These are phyloP conservation scores for Uloborus diversus DNA, from an alignment of 1,140 invertebrate species.

Conservation along the genomic window DNA sequence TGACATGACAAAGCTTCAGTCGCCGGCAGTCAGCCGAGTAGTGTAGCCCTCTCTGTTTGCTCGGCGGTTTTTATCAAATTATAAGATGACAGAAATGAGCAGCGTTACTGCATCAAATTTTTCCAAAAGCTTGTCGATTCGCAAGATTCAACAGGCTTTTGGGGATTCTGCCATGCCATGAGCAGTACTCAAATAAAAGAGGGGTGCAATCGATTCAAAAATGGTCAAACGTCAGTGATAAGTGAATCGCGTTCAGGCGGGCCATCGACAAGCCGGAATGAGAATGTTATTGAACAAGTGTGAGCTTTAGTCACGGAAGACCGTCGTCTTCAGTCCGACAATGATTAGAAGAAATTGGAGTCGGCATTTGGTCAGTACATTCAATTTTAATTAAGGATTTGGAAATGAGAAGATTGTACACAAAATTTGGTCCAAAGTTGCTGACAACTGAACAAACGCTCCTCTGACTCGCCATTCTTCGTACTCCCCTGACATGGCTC, in stretches of 20 bases:
- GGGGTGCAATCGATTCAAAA: slow-evolving; percentile 60
- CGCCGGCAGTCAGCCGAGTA: neutral
- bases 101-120: slow-evolving; percentile 59
- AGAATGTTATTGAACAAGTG: slow-evolving; percentile 56
- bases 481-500: no score
- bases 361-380: slow-evolving; percentile 37
- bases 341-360: slow-evolving; percentile 47
- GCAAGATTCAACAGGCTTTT: slow-evolving; percentile 58
- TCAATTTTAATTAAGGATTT: slow-evolving; percentile 58
- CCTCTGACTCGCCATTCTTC: neutral
- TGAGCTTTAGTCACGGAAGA: slow-evolving; percentile 31
- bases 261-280: slow-evolving; percentile 58
- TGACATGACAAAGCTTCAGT: slow-evolving; percentile 41
- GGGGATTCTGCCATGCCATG: slow-evolving; percentile 58
- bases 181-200: slow-evolving; percentile 58
- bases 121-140: slow-evolving; percentile 58
- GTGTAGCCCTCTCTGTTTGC: neutral
- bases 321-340: slow-evolving; percentile 58
- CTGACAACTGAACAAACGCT: slow-evolving; percentile 14
- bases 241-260: slow-evolving; percentile 54
- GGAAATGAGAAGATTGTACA: slow-evolving; percentile 57
- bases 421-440: no score
- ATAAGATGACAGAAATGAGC: neutral
- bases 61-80: neutral
- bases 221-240: slow-evolving; percentile 59